Evolutionary conservation across 2,797 vertebrate species (phyloP).

Genomic region (Amniataba percoides): DNA sequence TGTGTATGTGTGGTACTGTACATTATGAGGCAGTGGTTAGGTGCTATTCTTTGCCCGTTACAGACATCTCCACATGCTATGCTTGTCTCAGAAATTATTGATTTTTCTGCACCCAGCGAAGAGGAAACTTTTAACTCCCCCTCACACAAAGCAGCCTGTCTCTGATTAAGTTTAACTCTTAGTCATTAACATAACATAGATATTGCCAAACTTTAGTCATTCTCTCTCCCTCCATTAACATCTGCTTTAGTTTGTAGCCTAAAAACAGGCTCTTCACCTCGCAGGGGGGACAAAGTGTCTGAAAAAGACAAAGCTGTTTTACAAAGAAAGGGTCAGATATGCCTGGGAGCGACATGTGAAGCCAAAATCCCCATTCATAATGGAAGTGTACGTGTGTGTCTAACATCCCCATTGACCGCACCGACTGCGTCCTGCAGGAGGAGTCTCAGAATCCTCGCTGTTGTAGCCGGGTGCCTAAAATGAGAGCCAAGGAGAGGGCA

Average conservation of each 20-base stretch:
- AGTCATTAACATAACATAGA: background rate
- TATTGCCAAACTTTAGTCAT: background rate
- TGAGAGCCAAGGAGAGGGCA: slow-evolving; percentile 69
- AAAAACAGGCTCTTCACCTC: slow-evolving; percentile 46
- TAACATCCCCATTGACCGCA: slow-evolving; percentile 46
- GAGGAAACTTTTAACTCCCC: background rate
- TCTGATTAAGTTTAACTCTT: background rate
- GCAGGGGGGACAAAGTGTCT: slow-evolving; percentile 39
- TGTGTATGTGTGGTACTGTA: background rate
- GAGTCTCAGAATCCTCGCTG: slow-evolving; percentile 57
- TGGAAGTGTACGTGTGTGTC: slow-evolving; percentile 46
- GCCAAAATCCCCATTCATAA: slow-evolving; percentile 60
- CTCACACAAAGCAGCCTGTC: background rate
- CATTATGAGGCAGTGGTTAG: background rate
- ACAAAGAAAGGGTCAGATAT: slow-evolving; percentile 63
- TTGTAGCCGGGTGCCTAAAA: slow-evolving; percentile 56
- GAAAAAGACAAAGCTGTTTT: slow-evolving; percentile 54
- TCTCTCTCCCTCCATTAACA: slow-evolving; percentile 2
- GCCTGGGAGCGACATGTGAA: slow-evolving; percentile 58
- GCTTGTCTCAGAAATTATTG: background rate
- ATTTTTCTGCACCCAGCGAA: background rate
- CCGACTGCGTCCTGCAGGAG: slow-evolving; percentile 41
- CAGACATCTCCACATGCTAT: background rate
- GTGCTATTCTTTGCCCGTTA: background rate
- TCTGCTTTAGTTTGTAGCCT: slow-evolving; percentile 11